Conservation (phyloP, 2,888 invertebrate species). For the Acrobasis suavella region DNA sequence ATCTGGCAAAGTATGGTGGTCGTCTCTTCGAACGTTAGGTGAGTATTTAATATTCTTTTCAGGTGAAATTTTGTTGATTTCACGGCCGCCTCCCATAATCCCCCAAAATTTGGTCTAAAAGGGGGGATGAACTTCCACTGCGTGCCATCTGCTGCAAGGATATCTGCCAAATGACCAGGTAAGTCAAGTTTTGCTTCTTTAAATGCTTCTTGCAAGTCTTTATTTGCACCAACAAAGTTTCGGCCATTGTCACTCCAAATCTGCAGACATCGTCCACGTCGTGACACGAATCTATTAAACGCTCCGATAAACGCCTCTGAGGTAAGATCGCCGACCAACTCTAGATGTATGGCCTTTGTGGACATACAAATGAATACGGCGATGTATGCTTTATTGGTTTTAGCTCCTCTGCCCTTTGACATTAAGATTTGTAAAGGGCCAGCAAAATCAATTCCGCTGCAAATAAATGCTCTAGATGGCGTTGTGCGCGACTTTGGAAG, state of each 20-base stretch:
- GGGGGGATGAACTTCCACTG: constrained; percentile 36
- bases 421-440: constrained; percentile 26
- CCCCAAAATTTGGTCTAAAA: constrained; percentile 32
- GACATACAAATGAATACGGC: constrained; percentile 30
- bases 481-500: not conserved
- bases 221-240: constrained; percentile 32
- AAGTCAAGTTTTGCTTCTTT: constrained; percentile 23
- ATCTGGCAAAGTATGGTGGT: constrained; percentile 30
- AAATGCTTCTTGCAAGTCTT: constrained; percentile 28
- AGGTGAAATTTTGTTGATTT: constrained; percentile 27
- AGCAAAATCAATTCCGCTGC: constrained; percentile 30
- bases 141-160: constrained; percentile 29
- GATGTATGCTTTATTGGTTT: constrained; percentile 28
- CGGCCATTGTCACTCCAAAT: constrained; percentile 33
- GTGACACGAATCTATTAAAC: not conserved
- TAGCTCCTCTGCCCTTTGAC: constrained; percentile 26
- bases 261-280: constrained; percentile 22
- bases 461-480: constrained; percentile 7
- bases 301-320: not conserved
- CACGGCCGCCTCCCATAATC: constrained; percentile 17
- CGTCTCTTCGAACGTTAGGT: constrained; percentile 32
- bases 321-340: constrained; percentile 11
- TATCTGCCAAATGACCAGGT: not conserved
- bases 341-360: constrained; percentile 29
- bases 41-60: constrained; percentile 21